A percentile compares a stretch with the other conserved stretches of the same genome.
Evolutionary conservation across 1,140 invertebrate species (phyloP).

Genomic region (Venustaconcha ellipsiformis): DNA sequence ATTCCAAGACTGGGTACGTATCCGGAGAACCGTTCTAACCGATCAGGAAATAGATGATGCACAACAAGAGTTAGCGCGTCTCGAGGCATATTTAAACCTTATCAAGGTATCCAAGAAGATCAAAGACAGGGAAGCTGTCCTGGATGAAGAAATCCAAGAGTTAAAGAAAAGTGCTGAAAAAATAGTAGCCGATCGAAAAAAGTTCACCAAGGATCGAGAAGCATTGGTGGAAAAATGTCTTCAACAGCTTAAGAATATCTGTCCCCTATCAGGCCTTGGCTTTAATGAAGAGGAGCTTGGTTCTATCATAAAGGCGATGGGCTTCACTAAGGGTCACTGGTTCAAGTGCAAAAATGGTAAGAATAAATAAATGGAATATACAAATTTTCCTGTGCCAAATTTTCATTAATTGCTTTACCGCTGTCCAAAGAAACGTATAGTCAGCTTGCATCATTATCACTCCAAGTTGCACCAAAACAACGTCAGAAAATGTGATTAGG

Average conservation of each 20-base stretch:
- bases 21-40: conserved; percentile 17
- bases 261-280: conserved; percentile 54
- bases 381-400: too few species aligned
- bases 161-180: conserved; percentile 7
- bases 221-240: conserved; percentile 27
- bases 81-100: conserved; percentile 11
- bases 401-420: too few species aligned
- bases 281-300: conserved; percentile 72
- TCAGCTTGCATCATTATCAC: too few species aligned
- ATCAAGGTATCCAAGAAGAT: conserved; percentile 10
- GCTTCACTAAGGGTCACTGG: conserved; percentile 77
- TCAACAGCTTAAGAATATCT: conserved; percentile 20
- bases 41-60: conserved; percentile 23
- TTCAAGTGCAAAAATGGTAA: conserved; percentile 78
- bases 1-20: conserved; percentile 15
- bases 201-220: conserved; percentile 8
- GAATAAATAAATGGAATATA: not conserved
- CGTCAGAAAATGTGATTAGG: too few species aligned
- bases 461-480: too few species aligned
- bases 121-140: conserved; percentile 1
- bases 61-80: conserved; percentile 13
- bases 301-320: conserved; percentile 76
- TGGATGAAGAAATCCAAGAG: conserved; percentile 20
- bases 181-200: conserved; percentile 1
- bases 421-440: too few species aligned